These are phyloP conservation scores for Baronia brevicornis DNA, from an alignment of 2,888 invertebrate species.

Conservation along the genomic window DNA sequence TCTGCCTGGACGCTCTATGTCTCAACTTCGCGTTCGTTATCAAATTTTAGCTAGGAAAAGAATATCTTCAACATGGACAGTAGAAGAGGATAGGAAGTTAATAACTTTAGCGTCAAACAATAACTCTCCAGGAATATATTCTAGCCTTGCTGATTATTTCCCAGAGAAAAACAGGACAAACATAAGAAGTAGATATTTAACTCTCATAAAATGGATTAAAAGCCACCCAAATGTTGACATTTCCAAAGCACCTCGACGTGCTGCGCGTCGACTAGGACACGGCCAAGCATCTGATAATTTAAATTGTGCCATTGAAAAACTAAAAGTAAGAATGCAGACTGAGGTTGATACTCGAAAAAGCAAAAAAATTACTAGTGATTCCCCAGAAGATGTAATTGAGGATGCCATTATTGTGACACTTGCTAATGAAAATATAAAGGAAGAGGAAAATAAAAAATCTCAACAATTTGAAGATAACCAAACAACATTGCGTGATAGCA, in stretches of 20 bases:
- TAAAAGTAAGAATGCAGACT: constrained; percentile 46
- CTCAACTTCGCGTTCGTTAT: constrained; percentile 78
- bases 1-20: constrained; percentile 76
- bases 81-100: constrained; percentile 77
- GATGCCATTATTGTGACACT: constrained; percentile 43
- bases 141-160: constrained; percentile 66
- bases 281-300: constrained; percentile 41
- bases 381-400: constrained; percentile 40
- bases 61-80: constrained; percentile 73
- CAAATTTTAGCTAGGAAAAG: constrained; percentile 58
- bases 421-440: constrained; percentile 33
- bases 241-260: constrained; percentile 51
- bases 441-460: constrained; percentile 22
- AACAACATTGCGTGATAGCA: constrained; percentile 12
- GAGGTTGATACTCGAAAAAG: constrained; percentile 33
- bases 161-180: constrained; percentile 73
- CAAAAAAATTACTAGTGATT: constrained; percentile 32
- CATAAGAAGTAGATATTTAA: constrained; percentile 76
- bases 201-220: constrained; percentile 69
- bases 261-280: constrained; percentile 39
- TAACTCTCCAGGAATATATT: constrained; percentile 45
- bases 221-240: constrained; percentile 56
- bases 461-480: constrained; percentile 16
- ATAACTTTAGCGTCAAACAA: constrained; percentile 69
- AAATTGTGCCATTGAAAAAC: constrained; percentile 43